Percentiles rank a stretch among this genome's conserved stretches.
Evolutionary conservation across 2,888 invertebrate species (phyloP).

Genomic region (Andrena trimmerana): DNA sequence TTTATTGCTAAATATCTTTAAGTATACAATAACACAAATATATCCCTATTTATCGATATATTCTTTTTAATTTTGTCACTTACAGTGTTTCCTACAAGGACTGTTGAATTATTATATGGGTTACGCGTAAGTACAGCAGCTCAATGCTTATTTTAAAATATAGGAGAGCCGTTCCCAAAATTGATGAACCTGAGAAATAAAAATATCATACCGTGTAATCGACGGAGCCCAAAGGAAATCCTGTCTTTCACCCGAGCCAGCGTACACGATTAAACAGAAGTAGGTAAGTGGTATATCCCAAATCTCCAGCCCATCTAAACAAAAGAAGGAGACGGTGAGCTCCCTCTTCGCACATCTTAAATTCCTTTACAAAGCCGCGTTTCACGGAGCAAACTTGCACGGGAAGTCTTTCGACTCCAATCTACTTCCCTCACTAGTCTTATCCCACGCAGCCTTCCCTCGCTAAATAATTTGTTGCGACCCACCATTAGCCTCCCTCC

Average conservation of each 20-base stretch:
- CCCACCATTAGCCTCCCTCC: constrained; percentile 10
- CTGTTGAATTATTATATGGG: too few relatives aligned
- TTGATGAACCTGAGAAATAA: too few relatives aligned
- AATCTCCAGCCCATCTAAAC: background rate
- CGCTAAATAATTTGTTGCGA: background rate
- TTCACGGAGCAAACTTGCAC: background rate
- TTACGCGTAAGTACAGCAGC: too few relatives aligned
- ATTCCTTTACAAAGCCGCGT: background rate
- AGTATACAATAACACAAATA: too few relatives aligned
- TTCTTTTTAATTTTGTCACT: too few relatives aligned
- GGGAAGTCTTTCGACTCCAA: background rate
- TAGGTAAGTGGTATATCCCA: background rate
- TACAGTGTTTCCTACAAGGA: too few relatives aligned
- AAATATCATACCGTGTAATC: too few relatives aligned
- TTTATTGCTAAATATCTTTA: too few relatives aligned
- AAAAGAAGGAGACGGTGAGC: background rate
- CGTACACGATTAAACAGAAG: background rate
- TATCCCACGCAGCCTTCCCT: background rate
- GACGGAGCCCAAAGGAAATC: background rate
- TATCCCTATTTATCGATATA: too few relatives aligned
- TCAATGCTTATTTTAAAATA: too few relatives aligned
- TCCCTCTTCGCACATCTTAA: background rate
- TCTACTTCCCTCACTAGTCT: background rate
- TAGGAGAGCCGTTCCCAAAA: too few relatives aligned
- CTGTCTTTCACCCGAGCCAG: background rate